Evolutionary conservation across 1,140 invertebrate species (phyloP).

Genomic region (Wasmannia auropunctata): DNA sequence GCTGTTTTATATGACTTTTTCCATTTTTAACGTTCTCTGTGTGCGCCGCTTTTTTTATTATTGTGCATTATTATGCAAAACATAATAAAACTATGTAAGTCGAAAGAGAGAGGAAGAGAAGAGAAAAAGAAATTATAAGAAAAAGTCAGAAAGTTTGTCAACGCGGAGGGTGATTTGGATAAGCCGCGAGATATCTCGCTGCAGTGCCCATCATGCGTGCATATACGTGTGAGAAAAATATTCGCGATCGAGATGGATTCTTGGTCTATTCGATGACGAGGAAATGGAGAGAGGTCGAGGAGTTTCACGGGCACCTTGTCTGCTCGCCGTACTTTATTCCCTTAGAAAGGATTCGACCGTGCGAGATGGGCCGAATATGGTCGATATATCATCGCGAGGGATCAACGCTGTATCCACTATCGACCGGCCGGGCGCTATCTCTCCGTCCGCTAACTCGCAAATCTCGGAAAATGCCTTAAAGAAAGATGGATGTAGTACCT

Average conservation of each 20-base stretch:
- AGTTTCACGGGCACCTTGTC: slow-evolving; percentile 30
- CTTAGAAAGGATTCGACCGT: slow-evolving; percentile 36
- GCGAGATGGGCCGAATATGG: slow-evolving; percentile 22
- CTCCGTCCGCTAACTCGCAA: slow-evolving; percentile 42
- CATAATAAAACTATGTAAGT: neutral
- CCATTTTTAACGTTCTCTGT: neutral
- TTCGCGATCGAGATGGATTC: slow-evolving; percentile 32
- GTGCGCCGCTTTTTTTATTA: slow-evolving; percentile 7
- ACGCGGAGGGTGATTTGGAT: neutral
- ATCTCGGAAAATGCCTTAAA: slow-evolving; percentile 48
- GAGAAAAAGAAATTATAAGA: neutral
- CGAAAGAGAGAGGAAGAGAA: neutral
- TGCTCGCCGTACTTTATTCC: slow-evolving; percentile 1
- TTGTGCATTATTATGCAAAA: slow-evolving; percentile 10
- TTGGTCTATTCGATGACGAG: slow-evolving; percentile 13
- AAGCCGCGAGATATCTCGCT: neutral
- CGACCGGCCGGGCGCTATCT: slow-evolving; percentile 25
- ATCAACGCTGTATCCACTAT: slow-evolving; percentile 42
- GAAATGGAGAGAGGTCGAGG: slow-evolving; percentile 9
- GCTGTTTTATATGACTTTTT: slow-evolving; percentile 3
- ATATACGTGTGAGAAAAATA: slow-evolving; percentile 19
- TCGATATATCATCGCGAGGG: slow-evolving; percentile 45
- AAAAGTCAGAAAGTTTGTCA: neutral
- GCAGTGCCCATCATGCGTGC: neutral
- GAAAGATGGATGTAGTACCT: slow-evolving; percentile 54